Evolutionary conservation across 1,140 invertebrate species (phyloP).

Genomic region (Euglossa dilemma): DNA sequence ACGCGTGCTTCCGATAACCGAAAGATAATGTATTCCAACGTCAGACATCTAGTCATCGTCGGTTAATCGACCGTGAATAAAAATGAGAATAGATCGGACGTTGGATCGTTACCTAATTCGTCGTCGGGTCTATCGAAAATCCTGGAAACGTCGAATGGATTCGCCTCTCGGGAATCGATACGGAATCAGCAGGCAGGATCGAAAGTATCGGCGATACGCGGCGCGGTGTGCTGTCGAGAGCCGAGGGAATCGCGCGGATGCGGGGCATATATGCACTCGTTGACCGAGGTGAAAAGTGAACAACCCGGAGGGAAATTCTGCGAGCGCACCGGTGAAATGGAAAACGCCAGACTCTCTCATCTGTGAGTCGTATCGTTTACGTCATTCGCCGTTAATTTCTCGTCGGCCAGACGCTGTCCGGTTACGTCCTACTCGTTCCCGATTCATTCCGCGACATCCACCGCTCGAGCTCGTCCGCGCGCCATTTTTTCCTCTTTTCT

Average conservation of each 20-base stretch:
- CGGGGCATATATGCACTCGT: conserved; percentile 54
- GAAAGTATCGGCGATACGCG: conserved; percentile 37
- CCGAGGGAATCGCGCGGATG: conserved; percentile 45
- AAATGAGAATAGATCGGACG: no score
- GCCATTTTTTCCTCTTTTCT: background rate
- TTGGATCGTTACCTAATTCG: background rate
- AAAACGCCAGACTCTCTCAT: conserved; percentile 50
- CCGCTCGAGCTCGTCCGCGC: background rate
- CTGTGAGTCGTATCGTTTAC: conserved; percentile 39
- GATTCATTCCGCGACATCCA: background rate
- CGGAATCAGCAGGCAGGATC: conserved; percentile 43
- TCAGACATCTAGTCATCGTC: no score
- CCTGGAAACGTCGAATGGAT: background rate
- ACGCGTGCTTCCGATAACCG: no score
- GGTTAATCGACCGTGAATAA: no score
- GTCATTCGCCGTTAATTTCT: conserved; percentile 46
- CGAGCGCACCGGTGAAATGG: conserved; percentile 37
- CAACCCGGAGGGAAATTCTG: conserved; percentile 51
- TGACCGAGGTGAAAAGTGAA: conserved; percentile 66
- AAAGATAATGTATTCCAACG: no score
- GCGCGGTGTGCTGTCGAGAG: conserved; percentile 23
- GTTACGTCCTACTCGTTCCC: background rate
- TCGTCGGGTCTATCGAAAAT: no score
- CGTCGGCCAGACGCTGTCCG: background rate
- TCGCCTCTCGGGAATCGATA: conserved; percentile 22